These are phyloP conservation scores for Mionectes olivaceus DNA, from an alignment of 2,797 vertebrate genomes.

Conservation along the genomic window DNA sequence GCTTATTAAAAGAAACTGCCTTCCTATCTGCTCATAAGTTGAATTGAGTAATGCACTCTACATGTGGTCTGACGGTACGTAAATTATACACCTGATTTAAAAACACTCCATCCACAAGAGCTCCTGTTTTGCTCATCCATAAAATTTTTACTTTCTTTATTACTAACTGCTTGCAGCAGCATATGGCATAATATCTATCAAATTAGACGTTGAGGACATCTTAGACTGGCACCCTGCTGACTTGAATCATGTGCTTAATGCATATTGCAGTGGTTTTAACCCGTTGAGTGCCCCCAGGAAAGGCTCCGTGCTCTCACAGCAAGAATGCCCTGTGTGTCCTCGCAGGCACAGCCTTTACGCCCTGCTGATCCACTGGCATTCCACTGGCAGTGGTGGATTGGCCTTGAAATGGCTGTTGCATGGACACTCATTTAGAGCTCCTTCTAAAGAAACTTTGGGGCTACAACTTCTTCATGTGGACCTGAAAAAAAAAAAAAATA, in stretches of 20 bases:
- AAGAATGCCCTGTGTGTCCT: slow-evolving; percentile 26
- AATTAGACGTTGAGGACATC: slow-evolving; percentile 88
- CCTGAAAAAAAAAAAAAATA: not conserved
- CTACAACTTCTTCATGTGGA: not conserved
- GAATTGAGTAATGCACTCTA: slow-evolving; percentile 89
- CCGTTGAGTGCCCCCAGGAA: slow-evolving; percentile 56
- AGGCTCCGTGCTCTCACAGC: not conserved
- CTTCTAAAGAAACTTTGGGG: not conserved
- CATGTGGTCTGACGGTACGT: slow-evolving; percentile 86
- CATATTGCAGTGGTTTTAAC: slow-evolving; percentile 81
- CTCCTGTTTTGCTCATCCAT: slow-evolving; percentile 87
- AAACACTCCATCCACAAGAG: slow-evolving; percentile 88
- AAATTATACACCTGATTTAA: slow-evolving; percentile 90
- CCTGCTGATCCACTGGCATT: not conserved
- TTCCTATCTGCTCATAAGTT: slow-evolving; percentile 89
- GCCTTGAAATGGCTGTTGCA: not conserved
- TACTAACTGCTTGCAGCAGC: slow-evolving; percentile 81
- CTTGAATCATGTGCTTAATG: slow-evolving; percentile 84
- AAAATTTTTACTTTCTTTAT: slow-evolving; percentile 88
- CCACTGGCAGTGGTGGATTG: not conserved
- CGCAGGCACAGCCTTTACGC: not conserved
- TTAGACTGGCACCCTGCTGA: slow-evolving; percentile 85
- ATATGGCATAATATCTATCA: slow-evolving; percentile 88
- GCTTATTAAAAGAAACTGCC: slow-evolving; percentile 89
- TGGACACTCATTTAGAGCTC: not conserved